These are phyloP conservation scores for Caranx melampygus DNA, from an alignment of 2,113 vertebrate genomes.

Conservation along the genomic window DNA sequence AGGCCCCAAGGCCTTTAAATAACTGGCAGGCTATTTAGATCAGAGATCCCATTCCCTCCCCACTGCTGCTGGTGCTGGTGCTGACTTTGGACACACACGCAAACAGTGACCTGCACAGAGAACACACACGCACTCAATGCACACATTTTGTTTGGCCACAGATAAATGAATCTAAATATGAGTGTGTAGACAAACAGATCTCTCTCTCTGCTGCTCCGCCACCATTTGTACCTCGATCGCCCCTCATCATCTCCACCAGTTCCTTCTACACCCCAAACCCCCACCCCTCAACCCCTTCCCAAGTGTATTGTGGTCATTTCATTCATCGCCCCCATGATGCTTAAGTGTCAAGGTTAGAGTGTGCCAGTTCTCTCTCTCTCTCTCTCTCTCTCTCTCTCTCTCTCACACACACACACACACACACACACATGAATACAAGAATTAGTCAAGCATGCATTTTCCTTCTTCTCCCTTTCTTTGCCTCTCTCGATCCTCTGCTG, in stretches of 20 bases:
- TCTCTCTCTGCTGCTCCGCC: constrained; percentile 13
- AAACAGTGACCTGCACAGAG: neutral
- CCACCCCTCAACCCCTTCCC: neutral
- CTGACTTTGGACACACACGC: constrained; percentile 38
- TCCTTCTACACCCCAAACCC: neutral
- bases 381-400: neutral
- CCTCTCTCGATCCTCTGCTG: constrained; percentile 58
- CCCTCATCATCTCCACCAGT: constrained; percentile 13
- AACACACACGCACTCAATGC: constrained; percentile 21
- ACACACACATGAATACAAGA: constrained; percentile 16
- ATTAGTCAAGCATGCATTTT: constrained; percentile 78
- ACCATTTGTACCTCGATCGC: constrained; percentile 22
- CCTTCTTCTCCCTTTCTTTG: constrained; percentile 70
- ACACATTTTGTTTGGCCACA: neutral
- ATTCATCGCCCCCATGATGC: constrained; percentile 69
- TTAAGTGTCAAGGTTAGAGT: constrained; percentile 77
- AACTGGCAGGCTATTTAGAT: constrained; percentile 68
- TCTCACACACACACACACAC: neutral
- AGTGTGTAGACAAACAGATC: constrained; percentile 10
- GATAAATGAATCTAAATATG: neutral
- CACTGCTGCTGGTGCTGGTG: constrained; percentile 36
- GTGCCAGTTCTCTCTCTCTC: constrained; percentile 43
- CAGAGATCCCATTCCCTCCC: constrained; percentile 41
- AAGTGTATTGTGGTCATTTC: constrained; percentile 70
- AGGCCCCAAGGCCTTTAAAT: constrained; percentile 75